Base-by-base conservation (phyloP, 1,140 invertebrate species). In the Oreohelix idahoensis region DNA sequence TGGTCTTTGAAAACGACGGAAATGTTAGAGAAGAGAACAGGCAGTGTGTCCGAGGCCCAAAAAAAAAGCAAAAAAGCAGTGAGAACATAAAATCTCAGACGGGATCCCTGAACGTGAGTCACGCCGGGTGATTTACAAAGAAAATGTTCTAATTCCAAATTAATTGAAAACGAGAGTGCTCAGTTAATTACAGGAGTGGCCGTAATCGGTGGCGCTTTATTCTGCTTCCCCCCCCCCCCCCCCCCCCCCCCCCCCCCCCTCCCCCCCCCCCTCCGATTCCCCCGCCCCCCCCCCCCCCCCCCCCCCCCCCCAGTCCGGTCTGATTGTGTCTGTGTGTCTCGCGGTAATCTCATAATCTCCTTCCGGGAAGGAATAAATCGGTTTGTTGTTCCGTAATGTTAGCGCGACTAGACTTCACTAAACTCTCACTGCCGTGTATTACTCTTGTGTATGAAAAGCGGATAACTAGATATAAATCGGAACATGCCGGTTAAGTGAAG, bases 141-240 rank as follows among this genome's bases (percentile, higher is more conserved):
- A 66, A 66, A 2, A 66, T 66, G 0, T 66, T 66, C 63, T 66
- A 66, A 66, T 66, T 66, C 29, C 63, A 32, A 66, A 66, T 66
- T 66, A 66, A 66, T 66, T 66, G 63, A 32, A 66, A 66, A 66
- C n/a, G 29, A 29, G 29, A 32, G 32, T 66, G 63, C 29, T 32
- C 63, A 5, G n/a, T 66, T 66, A 66, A 66, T 66, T 66, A 66
- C 29, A 66, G n/a, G 8, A 66, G n/a, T 32, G 63, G 32, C 79
- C 26, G n/a, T 49, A 70, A 53, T 26, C 13, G 42, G 36, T 29
- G 66, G 20, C 51, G 66, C 70, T 73, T 66, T 36, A 49, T 71
- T 81, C 69, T 4, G 71, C 39, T 17, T 71, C 49, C 45, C 36
- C 39, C 49, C 70, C 79, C 39, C 42, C 17, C 10, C 53, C 23